phyloP scores from a whole-genome alignment of 2,888 invertebrate genomes.

The Monopis laevigella region DNA sequence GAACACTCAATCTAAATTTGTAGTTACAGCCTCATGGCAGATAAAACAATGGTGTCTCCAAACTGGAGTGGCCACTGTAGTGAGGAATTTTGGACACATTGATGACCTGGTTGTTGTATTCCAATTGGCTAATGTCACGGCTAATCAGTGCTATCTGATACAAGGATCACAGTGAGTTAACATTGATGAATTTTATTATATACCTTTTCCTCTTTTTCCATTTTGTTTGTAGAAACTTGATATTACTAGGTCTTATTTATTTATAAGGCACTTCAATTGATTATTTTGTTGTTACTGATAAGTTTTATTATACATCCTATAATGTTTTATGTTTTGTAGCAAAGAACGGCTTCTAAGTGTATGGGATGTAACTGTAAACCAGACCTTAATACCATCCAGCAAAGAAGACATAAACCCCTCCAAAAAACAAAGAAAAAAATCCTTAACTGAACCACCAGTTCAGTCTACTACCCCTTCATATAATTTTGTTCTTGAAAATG shows the following conservation, averaged over 20 bases:
- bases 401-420: constrained; percentile 38
- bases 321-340: constrained; percentile 26
- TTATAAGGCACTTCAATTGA: too few relatives aligned
- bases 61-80: constrained; percentile 29
- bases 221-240: background rate
- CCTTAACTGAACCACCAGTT: constrained; percentile 21
- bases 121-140: constrained; percentile 30
- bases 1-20: constrained; percentile 37
- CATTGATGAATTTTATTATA: too few relatives aligned
- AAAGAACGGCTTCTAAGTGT: constrained; percentile 55
- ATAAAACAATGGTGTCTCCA: constrained; percentile 46
- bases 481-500: constrained; percentile 76
- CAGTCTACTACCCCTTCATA: constrained; percentile 36
- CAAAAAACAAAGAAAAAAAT: constrained; percentile 44
- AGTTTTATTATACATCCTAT: too few relatives aligned
- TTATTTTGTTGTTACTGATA: background rate
- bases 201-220: background rate
- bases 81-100: constrained; percentile 48
- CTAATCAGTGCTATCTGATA: constrained; percentile 43
- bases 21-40: constrained; percentile 53
- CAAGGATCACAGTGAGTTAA: constrained; percentile 52
- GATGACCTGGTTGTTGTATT: constrained; percentile 38
- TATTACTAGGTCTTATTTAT: background rate
- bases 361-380: constrained; percentile 51
- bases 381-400: constrained; percentile 34